phyloP scores from a whole-genome alignment of 2,797 vertebrate species.

The Macropus fuliginosus region DNA sequence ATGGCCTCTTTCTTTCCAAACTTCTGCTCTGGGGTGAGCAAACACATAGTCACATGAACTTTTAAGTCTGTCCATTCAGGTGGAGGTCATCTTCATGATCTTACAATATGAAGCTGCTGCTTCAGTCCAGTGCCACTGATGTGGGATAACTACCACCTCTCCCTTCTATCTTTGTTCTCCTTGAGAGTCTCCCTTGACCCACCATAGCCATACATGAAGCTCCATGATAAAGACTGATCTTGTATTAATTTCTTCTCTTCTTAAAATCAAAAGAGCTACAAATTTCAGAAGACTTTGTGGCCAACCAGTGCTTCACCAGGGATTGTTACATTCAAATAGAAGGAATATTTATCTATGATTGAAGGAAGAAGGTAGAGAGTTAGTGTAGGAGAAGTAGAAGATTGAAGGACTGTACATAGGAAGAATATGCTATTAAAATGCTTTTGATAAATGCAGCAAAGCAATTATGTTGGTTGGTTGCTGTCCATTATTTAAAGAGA shows the following conservation, averaged over 20 bases:
- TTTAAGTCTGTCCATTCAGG: background rate
- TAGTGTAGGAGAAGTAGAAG: background rate
- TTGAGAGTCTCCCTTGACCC: background rate
- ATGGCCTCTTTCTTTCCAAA: background rate
- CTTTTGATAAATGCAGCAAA: background rate
- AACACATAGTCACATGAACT: background rate
- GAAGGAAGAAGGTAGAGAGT: background rate
- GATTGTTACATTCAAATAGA: background rate
- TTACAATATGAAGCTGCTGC: background rate
- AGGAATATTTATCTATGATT: background rate
- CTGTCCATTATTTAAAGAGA: too few species aligned
- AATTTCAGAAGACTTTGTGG: background rate
- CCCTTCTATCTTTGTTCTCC: background rate
- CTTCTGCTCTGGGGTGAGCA: background rate
- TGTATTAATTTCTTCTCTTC: background rate
- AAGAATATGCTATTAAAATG: background rate
- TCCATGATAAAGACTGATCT: background rate
- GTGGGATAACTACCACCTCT: background rate
- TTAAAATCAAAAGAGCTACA: background rate
- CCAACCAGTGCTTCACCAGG: background rate
- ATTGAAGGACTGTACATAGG: background rate
- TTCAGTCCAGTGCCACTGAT: background rate
- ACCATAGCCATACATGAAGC: background rate
- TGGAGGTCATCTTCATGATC: background rate
- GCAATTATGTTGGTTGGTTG: background rate